Evolutionary conservation across 2,797 vertebrate species (phyloP), one percentile per base, ranked within the genome.

Genomic region (Aulostomus chinensis): DNA sequence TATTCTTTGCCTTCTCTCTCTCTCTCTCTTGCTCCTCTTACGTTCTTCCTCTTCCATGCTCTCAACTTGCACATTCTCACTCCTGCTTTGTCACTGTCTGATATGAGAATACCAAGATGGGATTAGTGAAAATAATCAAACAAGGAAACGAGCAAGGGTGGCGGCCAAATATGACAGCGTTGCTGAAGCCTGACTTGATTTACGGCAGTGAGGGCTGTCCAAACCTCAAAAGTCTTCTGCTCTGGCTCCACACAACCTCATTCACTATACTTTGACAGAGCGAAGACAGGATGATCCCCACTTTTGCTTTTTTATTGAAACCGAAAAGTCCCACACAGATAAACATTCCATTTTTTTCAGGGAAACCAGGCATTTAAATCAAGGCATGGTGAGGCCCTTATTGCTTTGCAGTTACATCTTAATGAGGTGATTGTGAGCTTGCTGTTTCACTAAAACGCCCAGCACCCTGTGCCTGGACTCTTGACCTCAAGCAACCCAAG

Each of bases 101-200:
- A 83, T 75, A 68, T 61, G 69, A 68, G 76, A 76, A 71, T 66
- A 59, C 67, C 35, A 58, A 60, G 60, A 73, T 63, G 53, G 76
- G 67, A 84, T 86, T 65, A 73, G 61, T 64, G 64, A 80, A 90
- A 86, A 87, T 78, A 89, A 89, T 87, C 79, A 88, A 87, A 87
- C 58, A 70, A 30, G 56, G 50, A 60, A 82, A 66, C 30, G 20
- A 75, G 63, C 38, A 51, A 61, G 55, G 56, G 68, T 68, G 73
- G 51, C 45, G 31, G 74, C 74, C 78, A 81, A 77, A 76, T 70
- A 71, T 59, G 70, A 83, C 66, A 69, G 68, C 33, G 41, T 55
- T 55, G 46, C 63, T 55, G 46, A 62, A 56, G 72, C 42, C 37
- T 66, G 58, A 49, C 69, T 66, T 76, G 71, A 81, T 69, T 47